Conservation (phyloP, 1,140 invertebrate genomes). For the Battus philenor region DNA sequence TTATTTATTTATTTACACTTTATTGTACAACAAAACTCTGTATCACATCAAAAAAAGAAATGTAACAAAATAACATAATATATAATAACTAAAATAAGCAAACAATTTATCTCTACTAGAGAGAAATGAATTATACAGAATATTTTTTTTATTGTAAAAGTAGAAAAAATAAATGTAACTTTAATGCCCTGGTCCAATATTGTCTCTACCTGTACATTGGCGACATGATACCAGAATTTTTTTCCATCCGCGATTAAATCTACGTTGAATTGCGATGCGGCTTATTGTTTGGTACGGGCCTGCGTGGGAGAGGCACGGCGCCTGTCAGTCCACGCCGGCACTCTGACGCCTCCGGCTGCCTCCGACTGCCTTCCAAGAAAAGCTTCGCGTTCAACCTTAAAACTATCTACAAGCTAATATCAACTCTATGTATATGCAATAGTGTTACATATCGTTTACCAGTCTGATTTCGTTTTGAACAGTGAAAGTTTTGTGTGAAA, state of each 20-base stretch:
- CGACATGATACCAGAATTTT: background rate
- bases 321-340: background rate
- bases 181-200: background rate
- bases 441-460: constrained; percentile 1
- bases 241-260: constrained; percentile 4
- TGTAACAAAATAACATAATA: too few species aligned
- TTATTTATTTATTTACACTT: too few species aligned
- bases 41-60: too few species aligned
- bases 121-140: too few species aligned
- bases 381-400: background rate
- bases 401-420: background rate
- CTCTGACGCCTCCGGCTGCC: constrained; percentile 1
- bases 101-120: too few species aligned
- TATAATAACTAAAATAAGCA: too few species aligned
- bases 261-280: constrained; percentile 2
- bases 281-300: constrained; percentile 3
- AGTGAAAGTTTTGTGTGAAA: constrained; percentile 7
- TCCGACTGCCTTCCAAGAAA: too few species aligned
- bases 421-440: background rate
- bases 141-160: too few species aligned
- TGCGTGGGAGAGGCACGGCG: constrained; percentile 6
- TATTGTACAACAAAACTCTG: too few species aligned
- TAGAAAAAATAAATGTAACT: too few species aligned
- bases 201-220: background rate
- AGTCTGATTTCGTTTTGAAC: constrained; percentile 1